Percentiles rank a stretch among this genome's conserved stretches.
These are phyloP conservation scores for Saguinus imperator DNA, from an alignment of 2,113 vertebrate species.

Conservation along the genomic window DNA sequence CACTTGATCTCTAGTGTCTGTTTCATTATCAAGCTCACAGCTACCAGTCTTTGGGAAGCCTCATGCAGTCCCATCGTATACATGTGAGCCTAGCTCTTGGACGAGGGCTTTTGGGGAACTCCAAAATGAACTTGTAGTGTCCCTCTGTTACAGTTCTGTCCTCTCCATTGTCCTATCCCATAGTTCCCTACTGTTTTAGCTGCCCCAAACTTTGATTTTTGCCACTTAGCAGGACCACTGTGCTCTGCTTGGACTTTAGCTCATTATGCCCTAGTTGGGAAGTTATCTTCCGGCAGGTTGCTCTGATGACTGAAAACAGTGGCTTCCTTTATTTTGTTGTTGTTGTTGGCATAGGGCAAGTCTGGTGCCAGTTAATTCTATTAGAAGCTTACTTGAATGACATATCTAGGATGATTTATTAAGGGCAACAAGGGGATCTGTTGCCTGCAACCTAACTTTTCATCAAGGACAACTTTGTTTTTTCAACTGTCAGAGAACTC, in stretches of 20 bases:
- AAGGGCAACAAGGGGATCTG: slow-evolving; percentile 47
- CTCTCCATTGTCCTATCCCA: not conserved
- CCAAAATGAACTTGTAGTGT: not conserved
- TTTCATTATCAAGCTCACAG: not conserved
- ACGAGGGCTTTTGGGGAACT: not conserved
- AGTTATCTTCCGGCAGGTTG: not conserved
- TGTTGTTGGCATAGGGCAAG: not conserved
- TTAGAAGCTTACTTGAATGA: slow-evolving; percentile 38
- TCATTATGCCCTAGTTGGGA: not conserved
- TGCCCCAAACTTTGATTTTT: not conserved
- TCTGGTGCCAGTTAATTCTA: not conserved
- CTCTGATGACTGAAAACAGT: not conserved
- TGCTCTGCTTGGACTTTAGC: not conserved
- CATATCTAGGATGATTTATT: slow-evolving; percentile 63
- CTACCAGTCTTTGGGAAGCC: not conserved
- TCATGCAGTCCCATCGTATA: not conserved
- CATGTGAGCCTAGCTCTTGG: not conserved
- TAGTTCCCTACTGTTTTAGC: not conserved
- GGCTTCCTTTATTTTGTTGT: not conserved
- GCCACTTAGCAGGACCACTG: not conserved
- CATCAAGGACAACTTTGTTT: slow-evolving; percentile 41
- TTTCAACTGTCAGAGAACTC: slow-evolving; percentile 50
- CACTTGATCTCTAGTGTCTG: not conserved
- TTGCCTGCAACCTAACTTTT: slow-evolving; percentile 58
- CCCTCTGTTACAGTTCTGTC: not conserved